Base-by-base conservation (phyloP, 2,888 invertebrate genomes). In the Eulithis prunata region DNA sequence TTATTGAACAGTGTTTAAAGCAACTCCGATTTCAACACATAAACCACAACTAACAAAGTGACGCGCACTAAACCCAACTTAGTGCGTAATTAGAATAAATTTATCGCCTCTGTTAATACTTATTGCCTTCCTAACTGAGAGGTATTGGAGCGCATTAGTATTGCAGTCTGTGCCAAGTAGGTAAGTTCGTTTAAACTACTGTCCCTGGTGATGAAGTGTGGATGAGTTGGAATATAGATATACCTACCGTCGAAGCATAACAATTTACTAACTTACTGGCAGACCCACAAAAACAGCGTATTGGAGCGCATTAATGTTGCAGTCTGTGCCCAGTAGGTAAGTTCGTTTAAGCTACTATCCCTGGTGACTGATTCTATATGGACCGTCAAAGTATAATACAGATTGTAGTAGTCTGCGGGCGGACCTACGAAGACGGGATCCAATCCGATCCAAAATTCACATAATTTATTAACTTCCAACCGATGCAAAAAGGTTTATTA, bases 41-140 rank as follows among this genome's bases (percentile, higher is more conserved):
- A 62, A 56, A 56, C 41, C 6, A 55, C 62, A 47, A 4, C 38
- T 28, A 49, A 62, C 49, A 49, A 49, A 62, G 12, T 47, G 41
- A 41, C 41, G 56, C n/a, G 8, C 54, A 54, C 56, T 51, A 62
- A 56, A 14, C 55, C 47, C 28, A 51, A 51, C 62, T 36, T 56
- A 62, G 56, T 51, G 43, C 51, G 49, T 62, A 62, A 56, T 62
- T 49, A 61, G 53, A 54, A 38, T 14, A 46, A 61, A 61, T 61
- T 61, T 54, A 61, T 59, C 13, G 59, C 12, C 1, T 65, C 47
- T 55, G 49, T 38, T 46, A 52, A 46, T 54, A 62, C 28, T 41
- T 49, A 62, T 38, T 41, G 49, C 49, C 54, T 46, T 41, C 55
- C 47, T 41, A 13, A 12, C 61, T 61, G 14, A 51, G 41, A 43